A percentile compares a stretch with the other conserved stretches of the same genome.
phyloP scores from a whole-genome alignment of 2,113 vertebrate species.

The Odontophorus gujanensis region DNA sequence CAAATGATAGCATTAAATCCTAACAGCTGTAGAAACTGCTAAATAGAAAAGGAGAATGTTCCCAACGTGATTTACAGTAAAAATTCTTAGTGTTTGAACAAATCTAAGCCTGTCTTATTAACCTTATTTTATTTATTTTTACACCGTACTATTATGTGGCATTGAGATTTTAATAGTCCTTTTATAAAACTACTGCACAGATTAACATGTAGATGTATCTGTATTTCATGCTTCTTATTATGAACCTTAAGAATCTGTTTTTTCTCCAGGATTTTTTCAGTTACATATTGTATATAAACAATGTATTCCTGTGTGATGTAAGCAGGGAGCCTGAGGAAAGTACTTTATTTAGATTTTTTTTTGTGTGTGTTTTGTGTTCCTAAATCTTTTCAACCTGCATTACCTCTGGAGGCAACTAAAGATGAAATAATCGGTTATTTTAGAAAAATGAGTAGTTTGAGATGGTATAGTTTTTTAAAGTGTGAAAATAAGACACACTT shows the following conservation, averaged over 20 bases:
- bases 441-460: background rate
- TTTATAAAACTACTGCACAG: background rate
- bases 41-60: background rate
- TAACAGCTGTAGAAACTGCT: background rate
- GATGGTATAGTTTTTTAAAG: background rate
- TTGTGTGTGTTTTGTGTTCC: background rate
- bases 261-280: background rate
- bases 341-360: background rate
- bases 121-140: background rate
- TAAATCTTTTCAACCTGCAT: background rate
- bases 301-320: background rate
- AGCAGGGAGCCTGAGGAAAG: background rate
- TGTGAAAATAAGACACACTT: background rate
- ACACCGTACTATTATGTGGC: background rate
- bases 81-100: background rate
- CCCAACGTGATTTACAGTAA: background rate
- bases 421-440: fast-evolving
- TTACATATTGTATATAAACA: background rate
- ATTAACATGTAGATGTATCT: background rate
- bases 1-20: slow-evolving; percentile 7
- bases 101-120: background rate
- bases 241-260: background rate
- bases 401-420: background rate
- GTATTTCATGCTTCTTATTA: background rate
- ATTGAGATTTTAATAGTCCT: background rate